Conservation (phyloP, 2,797 vertebrate species). For the Anolis apletophallus region DNA sequence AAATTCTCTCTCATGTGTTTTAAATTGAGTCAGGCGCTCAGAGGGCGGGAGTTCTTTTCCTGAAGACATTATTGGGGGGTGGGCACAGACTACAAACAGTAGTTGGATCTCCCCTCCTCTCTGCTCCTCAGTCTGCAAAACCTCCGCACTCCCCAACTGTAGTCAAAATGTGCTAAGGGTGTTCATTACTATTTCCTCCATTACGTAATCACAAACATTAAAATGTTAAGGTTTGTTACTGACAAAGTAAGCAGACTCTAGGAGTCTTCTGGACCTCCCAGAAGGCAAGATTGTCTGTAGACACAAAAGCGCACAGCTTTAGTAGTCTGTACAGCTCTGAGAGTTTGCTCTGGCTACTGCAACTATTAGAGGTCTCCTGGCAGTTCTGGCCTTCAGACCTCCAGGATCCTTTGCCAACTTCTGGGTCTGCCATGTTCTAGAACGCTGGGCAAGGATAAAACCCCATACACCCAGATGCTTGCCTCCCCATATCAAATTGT, state of each 20-base stretch:
- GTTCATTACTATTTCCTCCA: not conserved
- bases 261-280: no score
- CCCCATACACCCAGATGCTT: no score
- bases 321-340: no score
- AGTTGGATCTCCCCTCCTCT: constrained; percentile 49
- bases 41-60: constrained; percentile 66
- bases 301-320: no score
- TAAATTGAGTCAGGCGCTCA: constrained; percentile 58
- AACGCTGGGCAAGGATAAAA: no score
- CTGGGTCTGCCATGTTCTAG: no score
- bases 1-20: constrained; percentile 58
- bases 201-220: not conserved
- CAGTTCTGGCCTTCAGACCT: no score
- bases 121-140: not conserved
- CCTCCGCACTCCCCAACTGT: not conserved
- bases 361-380: no score
- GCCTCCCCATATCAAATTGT: no score
- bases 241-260: not conserved
- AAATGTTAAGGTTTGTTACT: not conserved
- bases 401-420: no score
- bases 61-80: constrained; percentile 64
- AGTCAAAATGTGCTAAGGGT: constrained; percentile 19
- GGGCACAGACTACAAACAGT: constrained; percentile 62
- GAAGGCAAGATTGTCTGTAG: no score
- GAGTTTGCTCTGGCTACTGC: no score